Percentiles rank a stretch among this genome's conserved stretches.
Evolutionary conservation across 2,888 invertebrate species (phyloP).

Genomic region (Pogonocherus hispidulus): DNA sequence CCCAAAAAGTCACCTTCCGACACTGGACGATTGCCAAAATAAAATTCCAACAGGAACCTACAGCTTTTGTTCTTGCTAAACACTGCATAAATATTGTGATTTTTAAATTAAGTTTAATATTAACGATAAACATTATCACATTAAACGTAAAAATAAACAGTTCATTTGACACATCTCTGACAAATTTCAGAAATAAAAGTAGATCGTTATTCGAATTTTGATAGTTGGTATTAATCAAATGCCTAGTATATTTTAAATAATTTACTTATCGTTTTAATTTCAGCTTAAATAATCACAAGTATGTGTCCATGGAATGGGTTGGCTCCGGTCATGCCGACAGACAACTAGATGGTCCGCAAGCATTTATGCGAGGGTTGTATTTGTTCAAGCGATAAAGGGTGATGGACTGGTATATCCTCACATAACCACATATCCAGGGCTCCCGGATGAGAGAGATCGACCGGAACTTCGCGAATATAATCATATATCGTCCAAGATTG

Average conservation of each 20-base stretch:
- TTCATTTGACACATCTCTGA: no score
- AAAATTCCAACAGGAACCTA: no score
- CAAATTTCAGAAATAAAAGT: no score
- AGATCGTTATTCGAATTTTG: no score
- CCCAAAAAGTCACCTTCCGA: no score
- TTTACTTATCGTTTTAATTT: slow-evolving; percentile 6
- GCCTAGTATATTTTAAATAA: slow-evolving; percentile 30
- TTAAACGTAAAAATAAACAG: no score
- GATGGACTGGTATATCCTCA: slow-evolving; percentile 69
- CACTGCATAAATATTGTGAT: no score
- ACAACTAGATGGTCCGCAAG: slow-evolving; percentile 62
- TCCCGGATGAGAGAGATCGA: slow-evolving; percentile 65
- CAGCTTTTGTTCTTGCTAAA: no score
- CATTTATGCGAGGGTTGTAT: slow-evolving; percentile 67
- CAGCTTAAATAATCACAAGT: slow-evolving; percentile 34
- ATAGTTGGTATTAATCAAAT: no score
- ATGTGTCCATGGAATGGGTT: slow-evolving; percentile 29
- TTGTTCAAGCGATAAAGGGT: slow-evolving; percentile 69
- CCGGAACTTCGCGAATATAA: slow-evolving; percentile 67
- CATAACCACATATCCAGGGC: slow-evolving; percentile 66
- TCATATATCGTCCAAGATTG: slow-evolving; percentile 70
- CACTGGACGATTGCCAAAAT: no score
- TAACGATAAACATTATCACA: no score
- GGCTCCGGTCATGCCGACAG: slow-evolving; percentile 49
- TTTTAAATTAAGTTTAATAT: no score